A percentile compares a stretch with the other conserved stretches of the same genome.
Evolutionary conservation across 2,797 vertebrate genomes (phyloP).

Genomic region (Chrysocyon brachyurus): DNA sequence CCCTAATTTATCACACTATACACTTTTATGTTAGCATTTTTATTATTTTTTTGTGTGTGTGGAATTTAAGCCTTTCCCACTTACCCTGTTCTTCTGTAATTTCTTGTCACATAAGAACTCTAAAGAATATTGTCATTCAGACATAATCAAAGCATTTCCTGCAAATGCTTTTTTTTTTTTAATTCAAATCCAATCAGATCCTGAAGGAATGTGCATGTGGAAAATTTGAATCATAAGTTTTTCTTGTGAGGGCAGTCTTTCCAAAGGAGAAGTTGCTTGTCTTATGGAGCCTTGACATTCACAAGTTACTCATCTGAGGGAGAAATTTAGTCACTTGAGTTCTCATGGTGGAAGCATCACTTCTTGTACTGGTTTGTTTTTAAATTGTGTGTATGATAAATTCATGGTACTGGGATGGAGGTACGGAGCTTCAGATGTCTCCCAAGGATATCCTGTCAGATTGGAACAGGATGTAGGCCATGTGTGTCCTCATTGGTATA

Average conservation of each 20-base stretch:
- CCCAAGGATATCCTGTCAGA: slow-evolving; percentile 55
- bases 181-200: neutral
- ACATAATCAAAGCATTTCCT: slow-evolving; percentile 51
- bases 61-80: slow-evolving; percentile 66
- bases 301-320: slow-evolving; percentile 7
- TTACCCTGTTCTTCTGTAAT: slow-evolving; percentile 63
- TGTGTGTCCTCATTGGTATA: neutral
- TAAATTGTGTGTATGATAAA: neutral
- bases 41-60: slow-evolving; percentile 67
- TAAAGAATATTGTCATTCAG: slow-evolving; percentile 28
- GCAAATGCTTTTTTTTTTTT: slow-evolving; percentile 4
- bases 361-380: slow-evolving; percentile 61
- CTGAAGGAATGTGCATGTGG: slow-evolving; percentile 9
- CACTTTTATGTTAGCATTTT: slow-evolving; percentile 85
- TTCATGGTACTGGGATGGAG: slow-evolving; percentile 61
- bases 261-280: neutral
- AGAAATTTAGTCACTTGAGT: slow-evolving; percentile 53
- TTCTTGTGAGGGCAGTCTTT: neutral
- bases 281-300: neutral
- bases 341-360: slow-evolving; percentile 53
- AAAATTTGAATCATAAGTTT: slow-evolving; percentile 31
- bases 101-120: slow-evolving; percentile 29
- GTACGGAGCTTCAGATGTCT: neutral
- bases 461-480: slow-evolving; percentile 8
- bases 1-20: slow-evolving; percentile 84